Conservation (phyloP, 2,797 vertebrate species). For the Falco naumanni region DNA sequence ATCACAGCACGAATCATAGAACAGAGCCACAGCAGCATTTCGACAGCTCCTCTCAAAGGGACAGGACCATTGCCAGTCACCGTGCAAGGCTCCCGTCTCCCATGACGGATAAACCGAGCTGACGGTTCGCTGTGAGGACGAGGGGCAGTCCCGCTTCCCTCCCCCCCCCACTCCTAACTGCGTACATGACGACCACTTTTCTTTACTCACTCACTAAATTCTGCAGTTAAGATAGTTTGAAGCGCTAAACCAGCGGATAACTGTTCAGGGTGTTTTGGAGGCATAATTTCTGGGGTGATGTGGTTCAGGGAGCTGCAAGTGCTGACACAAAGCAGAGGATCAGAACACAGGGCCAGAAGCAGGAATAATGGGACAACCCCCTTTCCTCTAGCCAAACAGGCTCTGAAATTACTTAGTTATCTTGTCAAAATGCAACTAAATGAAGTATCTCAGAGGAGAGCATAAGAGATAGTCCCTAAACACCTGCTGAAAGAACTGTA, state of each 20-base stretch:
- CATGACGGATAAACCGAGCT: accelerated
- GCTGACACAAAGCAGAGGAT: not conserved
- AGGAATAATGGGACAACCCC: not conserved
- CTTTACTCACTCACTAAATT: accelerated
- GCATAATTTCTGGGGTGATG: not conserved
- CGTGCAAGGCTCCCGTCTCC: not conserved
- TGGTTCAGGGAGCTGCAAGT: not conserved
- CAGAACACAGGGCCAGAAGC: not conserved
- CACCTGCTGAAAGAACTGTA: not conserved
- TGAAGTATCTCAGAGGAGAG: not conserved
- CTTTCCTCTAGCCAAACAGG: not conserved
- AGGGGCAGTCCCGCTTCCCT: not conserved
- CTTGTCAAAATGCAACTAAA: not conserved
- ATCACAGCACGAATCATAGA: accelerated
- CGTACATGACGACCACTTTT: accelerated
- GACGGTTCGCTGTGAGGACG: accelerated
- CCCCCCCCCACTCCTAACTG: not conserved
- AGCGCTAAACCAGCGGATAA: not conserved
- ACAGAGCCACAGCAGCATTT: not conserved
- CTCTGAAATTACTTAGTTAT: not conserved
- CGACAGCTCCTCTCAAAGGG: not conserved
- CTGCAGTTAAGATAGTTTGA: not conserved
- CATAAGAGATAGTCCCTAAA: not conserved
- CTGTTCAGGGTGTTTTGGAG: not conserved
- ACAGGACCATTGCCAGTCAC: not conserved